Base-by-base conservation (phyloP, 2,113 vertebrate species). In the Chloebia gouldiae region DNA sequence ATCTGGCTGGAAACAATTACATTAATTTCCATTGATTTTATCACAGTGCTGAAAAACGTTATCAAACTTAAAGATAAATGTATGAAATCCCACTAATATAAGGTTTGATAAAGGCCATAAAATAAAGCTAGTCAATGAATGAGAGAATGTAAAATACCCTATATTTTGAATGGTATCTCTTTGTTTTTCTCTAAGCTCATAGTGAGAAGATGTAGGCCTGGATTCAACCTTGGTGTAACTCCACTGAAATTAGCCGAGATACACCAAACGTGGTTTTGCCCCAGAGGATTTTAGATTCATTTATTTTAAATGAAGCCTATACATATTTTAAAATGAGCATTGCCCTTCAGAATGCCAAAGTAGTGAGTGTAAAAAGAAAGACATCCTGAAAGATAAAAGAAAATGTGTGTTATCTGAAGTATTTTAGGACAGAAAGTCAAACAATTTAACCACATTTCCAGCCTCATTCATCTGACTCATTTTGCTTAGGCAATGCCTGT, bases 241-340 rank as follows among this genome's bases (percentile, higher is more conserved):
- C 64, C 35, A 47, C 12, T 68, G 56, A 93, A 93, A 82, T 86
- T 78, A 84, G 56, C 23, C 83, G 69, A 92, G 90, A 78, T 92
- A 88, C 37, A 95, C 82, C 80, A 93, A 93, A 68, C 6, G 1
- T 65, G 13, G 37, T 64, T 93, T 95, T 95, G 35, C 60, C 90
- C 76, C 69, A 78, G 37, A 84, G 93, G 69, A 60, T 83, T 95
- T 94, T 75, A 77, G 11, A 71, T 68, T 94, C 82, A 96, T 96
- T 86, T 94, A 95, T 96, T 94, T 96, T 96, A 68, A 90, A 97
- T 96, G 51, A 96, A 81, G 75, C 24, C 56, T 75, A 96, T 96
- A 64, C 82, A 95, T 96, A 94, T 96, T 97, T 97, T 94, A 96
- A 94, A 93, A 96, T 65, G 40, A 97, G 31, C 81, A 60, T 94